These are phyloP conservation scores for Ormyrus pomaceus DNA, from an alignment of 2,888 invertebrate genomes.

Conservation along the genomic window DNA sequence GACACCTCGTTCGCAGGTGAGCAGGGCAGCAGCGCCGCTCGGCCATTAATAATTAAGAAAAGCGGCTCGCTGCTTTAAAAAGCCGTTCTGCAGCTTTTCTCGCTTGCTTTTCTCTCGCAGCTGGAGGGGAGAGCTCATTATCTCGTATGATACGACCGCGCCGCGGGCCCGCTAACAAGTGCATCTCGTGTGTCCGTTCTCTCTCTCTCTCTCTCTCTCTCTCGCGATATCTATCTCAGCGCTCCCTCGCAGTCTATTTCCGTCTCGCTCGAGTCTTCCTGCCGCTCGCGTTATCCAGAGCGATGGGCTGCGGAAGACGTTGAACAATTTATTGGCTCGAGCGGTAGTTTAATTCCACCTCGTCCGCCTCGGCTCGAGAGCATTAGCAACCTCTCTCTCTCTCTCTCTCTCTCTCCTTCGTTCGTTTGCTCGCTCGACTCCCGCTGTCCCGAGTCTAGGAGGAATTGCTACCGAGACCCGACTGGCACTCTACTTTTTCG, in stretches of 20 bases:
- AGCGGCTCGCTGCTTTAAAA: slow-evolving; percentile 17
- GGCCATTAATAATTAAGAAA: slow-evolving; percentile 27
- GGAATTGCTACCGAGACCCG: neutral
- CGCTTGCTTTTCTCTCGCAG: neutral
- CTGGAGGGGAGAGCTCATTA: slow-evolving; percentile 35
- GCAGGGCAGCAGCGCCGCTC: neutral
- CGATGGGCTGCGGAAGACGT: slow-evolving; percentile 64
- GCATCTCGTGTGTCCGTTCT: slow-evolving; percentile 33
- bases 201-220: slow-evolving; percentile 15
- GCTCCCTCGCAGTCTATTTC: slow-evolving; percentile 5
- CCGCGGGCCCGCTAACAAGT: slow-evolving; percentile 40
- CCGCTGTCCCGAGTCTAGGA: neutral
- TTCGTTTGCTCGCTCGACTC: neutral
- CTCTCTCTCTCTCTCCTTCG: too few species aligned
- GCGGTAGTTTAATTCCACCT: slow-evolving; percentile 66
- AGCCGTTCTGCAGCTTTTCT: slow-evolving; percentile 5
- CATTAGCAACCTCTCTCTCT: neutral
- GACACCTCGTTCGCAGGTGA: too few species aligned
- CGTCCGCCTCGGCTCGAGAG: slow-evolving; percentile 12
- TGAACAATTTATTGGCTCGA: slow-evolving; percentile 66
- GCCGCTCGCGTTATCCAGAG: slow-evolving; percentile 39
- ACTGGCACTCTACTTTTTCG: slow-evolving; percentile 6
- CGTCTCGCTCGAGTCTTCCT: slow-evolving; percentile 4
- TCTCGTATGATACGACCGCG: slow-evolving; percentile 34
- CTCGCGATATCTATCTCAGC: slow-evolving; percentile 6